Percentiles rank a stretch among this genome's conserved stretches.
These are phyloP conservation scores for Boleophthalmus pectinirostris DNA, from an alignment of 2,113 vertebrate genomes.

Conservation along the genomic window DNA sequence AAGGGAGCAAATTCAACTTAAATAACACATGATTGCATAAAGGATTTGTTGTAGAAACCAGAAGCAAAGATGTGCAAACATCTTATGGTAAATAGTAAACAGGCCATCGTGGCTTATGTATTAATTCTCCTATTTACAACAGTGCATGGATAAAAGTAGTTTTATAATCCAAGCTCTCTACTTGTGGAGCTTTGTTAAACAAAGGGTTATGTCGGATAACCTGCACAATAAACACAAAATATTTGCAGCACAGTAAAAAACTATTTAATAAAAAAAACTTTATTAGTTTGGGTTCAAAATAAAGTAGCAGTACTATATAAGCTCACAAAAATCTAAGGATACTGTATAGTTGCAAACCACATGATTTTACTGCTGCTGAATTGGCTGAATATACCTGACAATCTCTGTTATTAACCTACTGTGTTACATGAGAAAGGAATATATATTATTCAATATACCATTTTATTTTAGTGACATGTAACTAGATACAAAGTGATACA, in stretches of 20 bases:
- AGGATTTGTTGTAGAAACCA: no score
- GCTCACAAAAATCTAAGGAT: background rate
- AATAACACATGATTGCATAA: background rate
- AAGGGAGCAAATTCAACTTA: background rate
- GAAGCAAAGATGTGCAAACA: background rate
- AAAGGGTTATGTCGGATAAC: background rate
- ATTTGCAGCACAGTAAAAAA: background rate
- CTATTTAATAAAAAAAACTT: background rate
- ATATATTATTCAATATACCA: no score
- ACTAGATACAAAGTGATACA: background rate
- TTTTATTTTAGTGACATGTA: background rate
- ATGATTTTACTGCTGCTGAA: background rate
- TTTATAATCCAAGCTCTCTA: background rate
- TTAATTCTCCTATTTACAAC: background rate
- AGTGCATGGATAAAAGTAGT: constrained; percentile 2
- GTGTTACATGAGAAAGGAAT: no score
- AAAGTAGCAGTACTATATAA: background rate
- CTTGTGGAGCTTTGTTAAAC: background rate
- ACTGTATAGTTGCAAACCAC: background rate
- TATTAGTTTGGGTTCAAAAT: background rate
- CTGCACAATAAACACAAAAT: constrained; percentile 4
- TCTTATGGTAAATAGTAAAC: constrained; percentile 5
- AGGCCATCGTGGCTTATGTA: background rate
- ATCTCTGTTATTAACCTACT: no score
- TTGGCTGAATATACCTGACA: background rate